Base-by-base conservation (phyloP, 2,113 vertebrate genomes). In the Hepsetus odoe region DNA sequence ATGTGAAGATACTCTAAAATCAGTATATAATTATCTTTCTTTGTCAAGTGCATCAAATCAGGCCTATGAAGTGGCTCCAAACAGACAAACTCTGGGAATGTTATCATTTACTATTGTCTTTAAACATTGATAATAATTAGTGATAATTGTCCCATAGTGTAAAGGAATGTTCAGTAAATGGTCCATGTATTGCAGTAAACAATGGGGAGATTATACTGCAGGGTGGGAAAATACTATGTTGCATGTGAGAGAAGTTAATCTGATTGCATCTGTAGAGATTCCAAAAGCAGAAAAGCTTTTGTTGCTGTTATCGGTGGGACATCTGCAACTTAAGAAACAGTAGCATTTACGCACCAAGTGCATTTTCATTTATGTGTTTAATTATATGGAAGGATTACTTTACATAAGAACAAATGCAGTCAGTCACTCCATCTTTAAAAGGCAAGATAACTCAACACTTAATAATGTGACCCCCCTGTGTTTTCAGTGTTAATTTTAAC, bases 41-140 rank as follows among this genome's bases (percentile, higher is more conserved):
- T 73, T 73, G 55, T 40, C 56, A 46, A 16, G 46, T 67, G 35
- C 30, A 11, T 70, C 22, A 33, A 44, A 69, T 49, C 44, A 64
- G 51, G 11, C 9, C n/a, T 30, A 32, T 18, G 20, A 32, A 61
- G 28, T 32, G 58, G 58, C 30, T 72, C 72, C 51, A 38, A 42
- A 59, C 64, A 82, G 56, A 49, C 28, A 42, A 75, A 33, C 72
- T 72, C 49, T 80, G 82, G 61, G 77, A 83, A 83, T 33, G 30
- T 32, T 44, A 33, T 9, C n/a, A 13, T 69, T 42, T 77, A n/a
- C 77, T 26, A 61, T 28, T 40, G 35, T 59, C 18, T 44, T 74
- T 38, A 75, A 42, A 35, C 66, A 5, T 82, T 79, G 44, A 64
- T 67, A 70, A 79, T 82, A 64, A 79, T 74, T 64, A 79, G 22